Conservation (phyloP, 1,140 invertebrate genomes). For the Drosophila pallidifrons region DNA sequence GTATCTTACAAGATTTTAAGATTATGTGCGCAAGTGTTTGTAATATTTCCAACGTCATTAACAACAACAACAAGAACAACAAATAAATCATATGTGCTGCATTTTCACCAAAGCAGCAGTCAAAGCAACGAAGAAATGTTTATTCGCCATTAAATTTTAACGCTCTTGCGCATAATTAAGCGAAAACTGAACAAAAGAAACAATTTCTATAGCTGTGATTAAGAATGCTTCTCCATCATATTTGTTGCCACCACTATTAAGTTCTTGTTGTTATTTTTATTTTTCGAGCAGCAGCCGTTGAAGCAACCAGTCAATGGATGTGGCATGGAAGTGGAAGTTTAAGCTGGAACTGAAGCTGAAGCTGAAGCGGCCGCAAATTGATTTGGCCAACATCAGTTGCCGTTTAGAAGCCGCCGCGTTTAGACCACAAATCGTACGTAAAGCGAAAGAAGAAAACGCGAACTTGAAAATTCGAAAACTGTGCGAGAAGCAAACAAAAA, state of each 20-base stretch:
- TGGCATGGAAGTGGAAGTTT: background rate
- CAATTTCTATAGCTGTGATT: slow-evolving; percentile 75
- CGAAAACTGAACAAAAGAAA: slow-evolving; percentile 68
- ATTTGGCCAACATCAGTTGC: slow-evolving; percentile 79
- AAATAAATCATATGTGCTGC: slow-evolving; percentile 69
- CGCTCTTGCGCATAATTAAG: slow-evolving; percentile 79
- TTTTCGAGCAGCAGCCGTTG: slow-evolving; percentile 9
- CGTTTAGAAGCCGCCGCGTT: slow-evolving; percentile 76
- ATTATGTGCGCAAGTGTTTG: background rate
- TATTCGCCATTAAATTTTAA: slow-evolving; percentile 79
- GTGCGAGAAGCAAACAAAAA: slow-evolving; percentile 11
- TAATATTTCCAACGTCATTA: background rate
- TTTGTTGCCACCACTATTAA: background rate
- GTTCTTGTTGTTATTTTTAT: slow-evolving; percentile 12
- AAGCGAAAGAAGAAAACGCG: slow-evolving; percentile 21
- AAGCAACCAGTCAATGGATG: slow-evolving; percentile 13
- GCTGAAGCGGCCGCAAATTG: slow-evolving; percentile 55
- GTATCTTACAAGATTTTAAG: slow-evolving; percentile 2
- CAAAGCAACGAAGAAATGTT: slow-evolving; percentile 57
- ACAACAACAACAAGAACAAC: slow-evolving; percentile 1
- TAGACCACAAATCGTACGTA: slow-evolving; percentile 52
- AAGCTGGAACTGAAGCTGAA: no score
- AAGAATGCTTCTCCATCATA: slow-evolving; percentile 65
- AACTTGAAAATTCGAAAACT: slow-evolving; percentile 13
- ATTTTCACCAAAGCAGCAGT: slow-evolving; percentile 60